Base-by-base conservation (phyloP, 2,797 vertebrate species). In the Tapirus indicus region DNA sequence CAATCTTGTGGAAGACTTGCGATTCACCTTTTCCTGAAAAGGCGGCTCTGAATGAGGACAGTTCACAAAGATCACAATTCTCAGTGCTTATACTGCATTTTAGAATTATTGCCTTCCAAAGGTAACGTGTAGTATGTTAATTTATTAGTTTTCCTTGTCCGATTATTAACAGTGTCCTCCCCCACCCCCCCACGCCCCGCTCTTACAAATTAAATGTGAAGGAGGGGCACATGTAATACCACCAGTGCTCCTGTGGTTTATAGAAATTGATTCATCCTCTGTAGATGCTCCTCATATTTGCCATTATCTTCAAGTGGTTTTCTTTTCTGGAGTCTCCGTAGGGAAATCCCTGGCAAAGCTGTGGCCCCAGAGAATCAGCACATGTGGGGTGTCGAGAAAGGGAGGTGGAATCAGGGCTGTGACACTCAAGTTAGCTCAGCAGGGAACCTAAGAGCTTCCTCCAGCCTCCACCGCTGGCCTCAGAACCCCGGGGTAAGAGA, bases 181-280 rank as follows among this genome's bases (percentile, higher is more conserved):
- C 84, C 23, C 41, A 38, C 38, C 38, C 38, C 38, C 38, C 38
- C 38, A 38, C 38, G 38, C n/a, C 29, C 7, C 4, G 47, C 58
- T 94, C 38, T 49, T 20, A 25, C 1, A 66, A 91, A 89, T 94
- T 84, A 64, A 95, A 82, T 71, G 64, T 32, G 56, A 90, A 68
- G 62, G 58, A 89, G 52, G 58, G 14, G 47, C 58, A 29, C 29
- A 54, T 71, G 38, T 49, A 56, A 32, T 35, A 83, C 56, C 18
- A n/a, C 66, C 27, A 23, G 29, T 41, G 38, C 21, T 62, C 58
- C 44, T 21, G 17, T 62, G 54, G 14, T 49, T 74, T 82, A 6
- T 68, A 60, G 85, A 94, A 64, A 89, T 91, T 9, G 47, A 68
- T 80, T 85, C 29, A n/a, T 56, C 29, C 52, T 60, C 52, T 52